phyloP scores from a whole-genome alignment of 1,140 invertebrate species.

The Aethina tumida region DNA sequence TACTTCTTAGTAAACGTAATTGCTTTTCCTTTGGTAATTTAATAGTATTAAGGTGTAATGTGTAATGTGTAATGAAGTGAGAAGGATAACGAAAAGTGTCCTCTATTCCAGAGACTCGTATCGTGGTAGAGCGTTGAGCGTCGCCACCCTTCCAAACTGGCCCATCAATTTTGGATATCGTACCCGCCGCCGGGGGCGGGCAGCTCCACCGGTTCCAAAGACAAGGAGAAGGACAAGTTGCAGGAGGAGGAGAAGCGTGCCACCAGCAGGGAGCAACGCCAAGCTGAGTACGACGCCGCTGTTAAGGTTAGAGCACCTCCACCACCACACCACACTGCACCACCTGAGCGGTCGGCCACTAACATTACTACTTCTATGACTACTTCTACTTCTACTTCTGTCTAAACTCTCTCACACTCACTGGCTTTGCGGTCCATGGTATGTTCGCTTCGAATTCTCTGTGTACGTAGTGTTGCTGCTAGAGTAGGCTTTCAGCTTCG shows the following conservation, averaged over 20 bases:
- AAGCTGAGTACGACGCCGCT: conserved; percentile 33
- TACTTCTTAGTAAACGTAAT: no score
- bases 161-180: conserved; percentile 61
- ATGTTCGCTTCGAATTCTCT: no score
- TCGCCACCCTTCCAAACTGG: conserved; percentile 45
- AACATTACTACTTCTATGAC: no score
- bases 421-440: no score
- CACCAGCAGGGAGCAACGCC: conserved; percentile 29
- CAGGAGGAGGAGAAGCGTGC: conserved; percentile 28
- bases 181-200: conserved; percentile 54
- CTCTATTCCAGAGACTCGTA: background rate
- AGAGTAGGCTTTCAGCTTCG: no score
- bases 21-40: no score
- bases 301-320: conserved; percentile 29
- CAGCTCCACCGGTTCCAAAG: conserved; percentile 34
- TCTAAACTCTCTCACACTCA: no score
- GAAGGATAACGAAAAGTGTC: background rate
- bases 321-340: no score
- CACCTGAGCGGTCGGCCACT: no score
- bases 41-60: background rate
- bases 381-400: no score
- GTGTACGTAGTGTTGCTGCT: no score
- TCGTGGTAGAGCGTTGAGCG: conserved; percentile 1
- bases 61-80: background rate
- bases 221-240: conserved; percentile 27